These are phyloP conservation scores for Xanthia icteritia DNA, from an alignment of 2,888 invertebrate species.

Conservation along the genomic window DNA sequence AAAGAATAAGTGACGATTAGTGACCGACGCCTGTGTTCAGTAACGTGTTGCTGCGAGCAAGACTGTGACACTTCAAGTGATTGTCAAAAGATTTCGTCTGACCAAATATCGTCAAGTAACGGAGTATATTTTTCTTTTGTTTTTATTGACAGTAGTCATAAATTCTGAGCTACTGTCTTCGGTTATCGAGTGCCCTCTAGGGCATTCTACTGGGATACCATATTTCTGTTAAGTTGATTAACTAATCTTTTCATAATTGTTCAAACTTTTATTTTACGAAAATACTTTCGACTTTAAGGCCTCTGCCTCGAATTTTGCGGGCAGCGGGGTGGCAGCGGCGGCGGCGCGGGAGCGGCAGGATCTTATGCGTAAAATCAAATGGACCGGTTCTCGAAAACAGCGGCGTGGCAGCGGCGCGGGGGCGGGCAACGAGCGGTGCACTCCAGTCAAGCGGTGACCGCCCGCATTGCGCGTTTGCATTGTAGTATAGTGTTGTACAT, in stretches of 20 bases:
- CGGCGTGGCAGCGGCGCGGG: too few species aligned
- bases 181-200: background rate
- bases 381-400: too few species aligned
- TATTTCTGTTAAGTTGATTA: background rate
- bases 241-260: background rate
- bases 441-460: too few species aligned
- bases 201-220: background rate
- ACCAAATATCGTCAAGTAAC: background rate
- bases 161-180: background rate
- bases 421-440: too few species aligned
- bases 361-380: too few species aligned
- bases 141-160: background rate
- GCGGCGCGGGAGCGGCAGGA: too few species aligned
- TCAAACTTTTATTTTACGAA: background rate
- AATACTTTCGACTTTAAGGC: background rate
- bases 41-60: background rate
- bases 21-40: background rate
- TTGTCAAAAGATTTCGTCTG: background rate
- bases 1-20: slow-evolving; percentile 20
- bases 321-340: too few species aligned
- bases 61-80: background rate
- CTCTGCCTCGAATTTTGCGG: too few species aligned
- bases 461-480: too few species aligned
- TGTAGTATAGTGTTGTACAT: too few species aligned
- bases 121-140: background rate